These are phyloP conservation scores for Oreochromis niloticus DNA, from an alignment of 2,113 vertebrate species.

Conservation along the genomic window DNA sequence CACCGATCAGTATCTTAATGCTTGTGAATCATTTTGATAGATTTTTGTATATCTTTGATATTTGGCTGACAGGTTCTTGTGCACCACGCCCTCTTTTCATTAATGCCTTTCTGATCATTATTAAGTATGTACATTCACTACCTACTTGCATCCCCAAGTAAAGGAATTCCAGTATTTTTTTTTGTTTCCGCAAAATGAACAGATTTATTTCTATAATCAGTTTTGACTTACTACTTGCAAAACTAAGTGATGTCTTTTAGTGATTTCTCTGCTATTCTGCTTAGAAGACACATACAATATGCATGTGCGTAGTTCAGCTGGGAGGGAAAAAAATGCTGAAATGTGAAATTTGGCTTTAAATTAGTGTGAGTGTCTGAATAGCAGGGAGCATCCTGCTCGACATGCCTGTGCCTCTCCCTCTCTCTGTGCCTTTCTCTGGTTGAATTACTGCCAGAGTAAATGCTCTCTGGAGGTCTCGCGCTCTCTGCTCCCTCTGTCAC, in stretches of 20 bases:
- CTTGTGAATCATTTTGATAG: neutral
- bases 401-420: neutral
- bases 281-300: neutral
- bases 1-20: accelerated
- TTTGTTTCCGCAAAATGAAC: neutral
- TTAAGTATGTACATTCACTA: neutral
- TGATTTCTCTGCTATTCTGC: neutral
- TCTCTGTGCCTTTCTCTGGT: conserved; percentile 1
- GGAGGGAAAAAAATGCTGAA: neutral
- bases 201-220: neutral
- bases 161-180: neutral
- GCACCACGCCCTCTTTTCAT: neutral
- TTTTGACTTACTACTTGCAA: neutral
- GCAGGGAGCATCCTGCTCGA: conserved; percentile 15
- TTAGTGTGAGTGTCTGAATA: conserved; percentile 37
- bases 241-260: neutral
- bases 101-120: neutral
- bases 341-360: conserved; percentile 36
- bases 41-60: neutral
- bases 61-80: neutral
- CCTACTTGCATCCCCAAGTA: neutral
- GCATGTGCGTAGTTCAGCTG: neutral
- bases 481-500: conserved; percentile 22
- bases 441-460: conserved; percentile 48
- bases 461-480: conserved; percentile 28